phyloP scores from a whole-genome alignment of 2,797 vertebrate genomes.

The Rhabdomys pumilio region DNA sequence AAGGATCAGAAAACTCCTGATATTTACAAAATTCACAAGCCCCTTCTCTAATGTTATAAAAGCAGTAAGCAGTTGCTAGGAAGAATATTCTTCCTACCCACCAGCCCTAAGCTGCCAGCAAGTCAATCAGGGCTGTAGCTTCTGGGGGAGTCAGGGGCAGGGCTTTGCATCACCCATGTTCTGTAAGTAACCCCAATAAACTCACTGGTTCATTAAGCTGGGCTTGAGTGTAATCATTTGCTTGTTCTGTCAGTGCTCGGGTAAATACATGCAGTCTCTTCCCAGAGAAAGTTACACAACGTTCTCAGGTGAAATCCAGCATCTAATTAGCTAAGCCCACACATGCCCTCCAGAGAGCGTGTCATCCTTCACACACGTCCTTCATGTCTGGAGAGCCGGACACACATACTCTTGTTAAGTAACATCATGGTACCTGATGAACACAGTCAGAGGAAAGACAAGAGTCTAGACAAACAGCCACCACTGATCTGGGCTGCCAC shows the following conservation, averaged over 20 bases:
- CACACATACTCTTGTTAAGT: not conserved
- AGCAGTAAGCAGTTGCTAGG: not conserved
- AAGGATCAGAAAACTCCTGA: not conserved
- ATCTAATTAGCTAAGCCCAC: constrained; percentile 55
- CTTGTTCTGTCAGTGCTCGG: not conserved
- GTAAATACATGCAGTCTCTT: not conserved
- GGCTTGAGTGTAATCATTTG: not conserved
- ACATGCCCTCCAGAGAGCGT: constrained; percentile 39
- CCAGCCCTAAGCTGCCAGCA: not conserved
- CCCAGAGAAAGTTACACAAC: not conserved
- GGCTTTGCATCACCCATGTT: not conserved
- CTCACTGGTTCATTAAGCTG: not conserved
- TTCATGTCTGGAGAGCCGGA: constrained; percentile 25
- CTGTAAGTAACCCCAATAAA: constrained; percentile 6
- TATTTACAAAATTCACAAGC: not conserved
- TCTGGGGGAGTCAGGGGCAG: not conserved
- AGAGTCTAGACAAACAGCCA: not conserved
- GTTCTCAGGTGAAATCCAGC: constrained; percentile 10
- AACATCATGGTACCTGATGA: not conserved
- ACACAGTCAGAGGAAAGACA: constrained; percentile 10
- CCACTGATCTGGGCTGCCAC: not conserved
- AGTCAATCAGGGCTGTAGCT: no score
- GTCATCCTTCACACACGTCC: not conserved
- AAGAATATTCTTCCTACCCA: not conserved
- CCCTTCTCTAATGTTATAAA: not conserved